Percentiles rank a stretch among this genome's conserved stretches.
These are phyloP conservation scores for Macropus fuliginosus DNA, from an alignment of 2,797 vertebrate species.

Conservation along the genomic window DNA sequence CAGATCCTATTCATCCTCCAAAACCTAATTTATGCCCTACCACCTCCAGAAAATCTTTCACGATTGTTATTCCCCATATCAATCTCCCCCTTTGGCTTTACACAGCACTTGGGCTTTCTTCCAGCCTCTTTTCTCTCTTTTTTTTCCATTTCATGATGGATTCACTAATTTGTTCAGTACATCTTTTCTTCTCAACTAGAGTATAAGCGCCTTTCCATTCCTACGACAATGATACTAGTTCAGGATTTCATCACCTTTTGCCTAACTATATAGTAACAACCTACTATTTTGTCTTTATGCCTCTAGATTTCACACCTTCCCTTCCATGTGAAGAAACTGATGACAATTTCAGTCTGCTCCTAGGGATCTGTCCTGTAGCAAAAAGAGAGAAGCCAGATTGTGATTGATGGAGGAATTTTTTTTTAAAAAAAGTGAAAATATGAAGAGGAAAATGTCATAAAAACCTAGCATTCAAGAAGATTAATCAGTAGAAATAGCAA, in stretches of 20 bases:
- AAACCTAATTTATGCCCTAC: background rate
- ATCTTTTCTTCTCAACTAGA: background rate
- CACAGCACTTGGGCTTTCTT: background rate
- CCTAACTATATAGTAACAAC: too few species aligned
- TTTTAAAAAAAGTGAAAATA: background rate
- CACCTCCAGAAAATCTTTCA: background rate
- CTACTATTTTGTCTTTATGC: background rate
- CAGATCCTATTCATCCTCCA: background rate
- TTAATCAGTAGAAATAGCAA: background rate
- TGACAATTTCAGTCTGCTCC: background rate
- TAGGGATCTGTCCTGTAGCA: background rate
- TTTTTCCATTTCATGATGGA: background rate
- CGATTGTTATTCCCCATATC: background rate
- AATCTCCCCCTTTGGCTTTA: background rate
- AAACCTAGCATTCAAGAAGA: background rate
- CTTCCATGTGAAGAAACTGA: background rate
- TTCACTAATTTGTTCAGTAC: background rate
- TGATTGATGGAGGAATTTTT: background rate
- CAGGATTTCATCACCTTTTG: too few species aligned
- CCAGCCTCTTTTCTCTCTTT: background rate
- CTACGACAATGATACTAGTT: too few species aligned
- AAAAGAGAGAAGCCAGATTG: background rate
- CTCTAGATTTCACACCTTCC: background rate
- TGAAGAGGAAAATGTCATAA: background rate
- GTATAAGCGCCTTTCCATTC: background rate